Conservation (phyloP, 2,113 vertebrate genomes). For the Tor tambroides region DNA sequence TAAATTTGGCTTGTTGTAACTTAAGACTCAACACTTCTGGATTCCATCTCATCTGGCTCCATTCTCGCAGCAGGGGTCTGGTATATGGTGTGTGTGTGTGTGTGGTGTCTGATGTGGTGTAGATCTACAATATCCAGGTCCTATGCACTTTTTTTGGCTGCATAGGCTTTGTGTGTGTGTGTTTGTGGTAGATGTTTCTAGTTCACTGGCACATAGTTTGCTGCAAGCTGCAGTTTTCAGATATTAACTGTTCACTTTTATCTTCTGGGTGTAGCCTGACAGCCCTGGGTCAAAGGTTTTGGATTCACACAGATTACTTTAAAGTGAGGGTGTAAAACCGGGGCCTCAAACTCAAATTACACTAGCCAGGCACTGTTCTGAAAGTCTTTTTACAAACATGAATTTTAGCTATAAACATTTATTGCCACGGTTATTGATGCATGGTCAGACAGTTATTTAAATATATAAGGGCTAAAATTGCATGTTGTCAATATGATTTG, state of each 20-base stretch:
- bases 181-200: background rate
- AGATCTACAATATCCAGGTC: conserved; percentile 12
- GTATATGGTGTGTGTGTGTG: background rate
- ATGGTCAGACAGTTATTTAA: background rate
- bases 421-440: background rate
- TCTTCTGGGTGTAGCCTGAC: conserved; percentile 14
- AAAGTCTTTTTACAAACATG: background rate
- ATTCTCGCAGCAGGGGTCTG: background rate
- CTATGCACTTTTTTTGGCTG: background rate
- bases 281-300: conserved; percentile 28
- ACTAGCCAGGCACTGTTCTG: background rate
- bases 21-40: conserved; percentile 3
- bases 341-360: background rate
- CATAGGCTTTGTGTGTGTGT: background rate
- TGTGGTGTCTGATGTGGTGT: background rate
- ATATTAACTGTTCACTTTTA: conserved; percentile 1
- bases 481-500: background rate
- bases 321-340: background rate
- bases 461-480: background rate
- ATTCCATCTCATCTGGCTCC: conserved; percentile 19
- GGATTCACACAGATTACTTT: background rate
- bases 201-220: conserved; percentile 6
- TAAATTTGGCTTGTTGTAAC: background rate
- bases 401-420: background rate
- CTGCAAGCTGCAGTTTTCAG: background rate